These are phyloP conservation scores for Trichonephila clavata DNA, from an alignment of 1,140 invertebrate genomes.

Conservation along the genomic window DNA sequence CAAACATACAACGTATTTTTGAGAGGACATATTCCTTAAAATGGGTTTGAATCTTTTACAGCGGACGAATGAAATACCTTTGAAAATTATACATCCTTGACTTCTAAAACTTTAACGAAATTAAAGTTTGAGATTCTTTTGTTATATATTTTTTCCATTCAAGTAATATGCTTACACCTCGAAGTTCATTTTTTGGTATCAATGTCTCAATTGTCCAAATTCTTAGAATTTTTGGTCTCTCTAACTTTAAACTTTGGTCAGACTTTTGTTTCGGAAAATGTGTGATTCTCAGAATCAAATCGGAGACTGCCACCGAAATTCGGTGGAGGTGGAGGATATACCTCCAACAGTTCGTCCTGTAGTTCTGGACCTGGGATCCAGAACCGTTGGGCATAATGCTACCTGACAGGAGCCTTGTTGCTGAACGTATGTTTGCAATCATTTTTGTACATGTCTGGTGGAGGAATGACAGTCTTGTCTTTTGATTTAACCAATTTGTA, in stretches of 20 bases:
- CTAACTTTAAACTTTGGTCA: background rate
- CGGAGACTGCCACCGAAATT: slow-evolving; percentile 35
- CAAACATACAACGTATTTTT: too few species aligned
- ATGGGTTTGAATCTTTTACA: too few species aligned
- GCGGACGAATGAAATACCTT: too few species aligned
- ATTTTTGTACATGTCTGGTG: slow-evolving; percentile 64
- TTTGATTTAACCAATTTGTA: background rate
- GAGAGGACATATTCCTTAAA: too few species aligned
- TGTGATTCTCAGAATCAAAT: slow-evolving; percentile 42
- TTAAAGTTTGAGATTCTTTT: too few species aligned
- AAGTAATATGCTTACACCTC: too few species aligned
- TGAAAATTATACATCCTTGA: too few species aligned
- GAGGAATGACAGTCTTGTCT: slow-evolving; percentile 56
- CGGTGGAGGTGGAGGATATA: slow-evolving; percentile 34
- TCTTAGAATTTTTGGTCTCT: too few species aligned
- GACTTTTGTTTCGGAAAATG: slow-evolving; percentile 59
- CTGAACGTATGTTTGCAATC: slow-evolving; percentile 4
- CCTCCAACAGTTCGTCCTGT: background rate
- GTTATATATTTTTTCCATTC: too few species aligned
- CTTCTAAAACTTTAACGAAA: too few species aligned
- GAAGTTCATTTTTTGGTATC: too few species aligned
- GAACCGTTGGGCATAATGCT: slow-evolving; percentile 73
- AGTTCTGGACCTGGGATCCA: slow-evolving; percentile 48
- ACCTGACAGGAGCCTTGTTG: slow-evolving; percentile 53
- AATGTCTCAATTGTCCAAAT: too few species aligned